Evolutionary conservation across 2,113 vertebrate genomes (phyloP), one percentile per base, ranked within the genome.

Genomic region (Mastomys coucha): DNA sequence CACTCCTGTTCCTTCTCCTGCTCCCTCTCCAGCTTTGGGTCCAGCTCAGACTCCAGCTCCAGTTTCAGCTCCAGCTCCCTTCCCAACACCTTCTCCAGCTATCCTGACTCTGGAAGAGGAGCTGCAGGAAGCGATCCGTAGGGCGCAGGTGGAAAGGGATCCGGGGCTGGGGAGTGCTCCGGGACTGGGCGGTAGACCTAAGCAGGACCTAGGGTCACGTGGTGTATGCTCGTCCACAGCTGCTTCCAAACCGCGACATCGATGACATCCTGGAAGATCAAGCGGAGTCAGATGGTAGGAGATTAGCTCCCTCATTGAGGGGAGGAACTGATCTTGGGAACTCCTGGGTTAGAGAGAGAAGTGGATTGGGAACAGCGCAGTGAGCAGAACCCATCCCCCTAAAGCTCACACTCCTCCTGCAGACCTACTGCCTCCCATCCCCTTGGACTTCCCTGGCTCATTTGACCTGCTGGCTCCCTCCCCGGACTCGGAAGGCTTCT

Each of bases 91-190:
- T 49, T 67, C 94, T 81, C 65, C 88, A 3, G 92, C 98, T 14
- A 96, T 98, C 81, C 98, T 98, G 77, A 99, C 99, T 89, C 98
- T 99, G 96, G 99, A 99, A 95, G 99, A 99, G 91, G 99, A 99
- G 88, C 98, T 99, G 12, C 99, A 99, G 97, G 99, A 99, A 95
- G 99, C 99, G 7, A 99, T 99, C 91, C 99, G 99, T 92, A 99
- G 98, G 98, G 99, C 99, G 4, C 99, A 99, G 99, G 99, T 99
- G 87, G 88, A 87, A 24, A 42, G 14, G 69, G 51, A 28, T 72
- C 26, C 33, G 31, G 0, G 5, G 7, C 39, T 22, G 12, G 19
- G 24, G 31, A 33, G 1, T 20, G 33, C 12, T n/a, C 3, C 2
- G 28, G 58, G 56, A 19, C 75, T 58, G 26, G 2, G 16, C 49